These are phyloP conservation scores for Ditylenchus weischeri DNA, from an alignment of 2,888 invertebrate species.

Conservation along the genomic window DNA sequence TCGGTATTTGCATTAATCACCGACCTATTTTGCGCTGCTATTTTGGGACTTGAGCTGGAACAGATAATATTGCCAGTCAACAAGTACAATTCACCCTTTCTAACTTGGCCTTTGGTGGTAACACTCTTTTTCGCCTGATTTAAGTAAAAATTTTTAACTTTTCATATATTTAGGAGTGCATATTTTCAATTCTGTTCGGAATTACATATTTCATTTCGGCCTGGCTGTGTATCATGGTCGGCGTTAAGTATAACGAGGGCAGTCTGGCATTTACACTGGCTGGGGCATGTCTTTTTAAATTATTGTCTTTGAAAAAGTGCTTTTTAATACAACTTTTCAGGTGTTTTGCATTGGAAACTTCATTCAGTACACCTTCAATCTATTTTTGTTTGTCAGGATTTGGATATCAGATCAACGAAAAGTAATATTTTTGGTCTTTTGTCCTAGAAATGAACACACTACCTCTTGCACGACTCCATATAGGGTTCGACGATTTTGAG, in stretches of 20 bases:
- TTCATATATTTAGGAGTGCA: constrained; percentile 26
- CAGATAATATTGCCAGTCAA: constrained; percentile 17
- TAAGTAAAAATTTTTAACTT: not conserved
- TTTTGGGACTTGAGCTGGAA: constrained; percentile 32
- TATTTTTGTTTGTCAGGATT: constrained; percentile 22
- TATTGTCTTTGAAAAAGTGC: too few species aligned
- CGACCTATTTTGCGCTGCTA: constrained; percentile 21
- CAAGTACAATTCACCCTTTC: constrained; percentile 8
- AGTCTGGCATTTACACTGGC: constrained; percentile 18
- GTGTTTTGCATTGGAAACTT: constrained; percentile 20
- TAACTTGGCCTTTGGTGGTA: constrained; percentile 31
- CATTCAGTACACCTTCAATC: constrained; percentile 20
- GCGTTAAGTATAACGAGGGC: constrained; percentile 8
- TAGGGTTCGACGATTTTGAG: too few species aligned
- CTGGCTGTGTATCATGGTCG: constrained; percentile 28
- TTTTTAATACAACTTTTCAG: constrained; percentile 18
- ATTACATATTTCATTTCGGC: constrained; percentile 32
- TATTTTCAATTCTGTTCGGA: constrained; percentile 26
- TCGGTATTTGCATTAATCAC: constrained; percentile 23
- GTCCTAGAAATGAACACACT: too few species aligned
- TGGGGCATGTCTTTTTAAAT: constrained; percentile 14
- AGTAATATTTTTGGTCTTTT: not conserved
- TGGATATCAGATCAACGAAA: constrained; percentile 21
- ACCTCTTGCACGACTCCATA: too few species aligned
- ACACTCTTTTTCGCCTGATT: not conserved